Evolutionary conservation across 2,113 vertebrate genomes (phyloP), one percentile per base, ranked within the genome.

Genomic region (Trochalopteron elliotii): DNA sequence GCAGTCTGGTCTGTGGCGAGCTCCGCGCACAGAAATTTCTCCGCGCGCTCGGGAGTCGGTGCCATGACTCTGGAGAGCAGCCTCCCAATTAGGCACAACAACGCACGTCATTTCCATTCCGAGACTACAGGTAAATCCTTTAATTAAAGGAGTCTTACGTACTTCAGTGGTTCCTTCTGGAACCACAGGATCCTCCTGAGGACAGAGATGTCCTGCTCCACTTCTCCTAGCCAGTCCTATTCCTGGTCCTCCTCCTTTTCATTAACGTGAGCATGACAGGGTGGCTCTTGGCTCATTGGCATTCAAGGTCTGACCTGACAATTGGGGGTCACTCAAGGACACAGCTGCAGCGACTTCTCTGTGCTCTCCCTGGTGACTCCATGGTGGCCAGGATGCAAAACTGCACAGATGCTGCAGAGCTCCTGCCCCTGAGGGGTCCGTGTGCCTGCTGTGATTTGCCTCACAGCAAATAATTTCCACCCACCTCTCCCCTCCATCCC

Each of bases 101-200:
- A 87, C 90, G 60, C 30, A 44, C 35, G 40, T 83, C 50, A 91
- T 77, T 80, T 70, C 83, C 76, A 85, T 70, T 47, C 87, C 17
- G 27, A 93, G 85, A 83, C 68, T 77, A 42, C 71, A 59, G 68
- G 90, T 83, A 94, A 96, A 96, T 88, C 92, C 85, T 94, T 90
- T 96, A 96, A 96, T 93, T 96, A 93, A 94, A 90, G 69, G 31
- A 81, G 56, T 82, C 81, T 87, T 92, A 89, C 31, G 18, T 89
- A 97, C 69, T 91, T 94, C 9, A 89, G 93, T 88, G 52, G 59
- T 70, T 95, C 68, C 89, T 95, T 85, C 78, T 87, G 93, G 75
- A 96, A 88, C 84, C 85, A 59, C 68, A 69, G 40, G 50, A 93
- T 91, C 33, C 92, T 96, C 88, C 84, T 83, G 90, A 93, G 95